Base-by-base conservation (phyloP, 2,888 invertebrate genomes). In the Philereme transversata region DNA sequence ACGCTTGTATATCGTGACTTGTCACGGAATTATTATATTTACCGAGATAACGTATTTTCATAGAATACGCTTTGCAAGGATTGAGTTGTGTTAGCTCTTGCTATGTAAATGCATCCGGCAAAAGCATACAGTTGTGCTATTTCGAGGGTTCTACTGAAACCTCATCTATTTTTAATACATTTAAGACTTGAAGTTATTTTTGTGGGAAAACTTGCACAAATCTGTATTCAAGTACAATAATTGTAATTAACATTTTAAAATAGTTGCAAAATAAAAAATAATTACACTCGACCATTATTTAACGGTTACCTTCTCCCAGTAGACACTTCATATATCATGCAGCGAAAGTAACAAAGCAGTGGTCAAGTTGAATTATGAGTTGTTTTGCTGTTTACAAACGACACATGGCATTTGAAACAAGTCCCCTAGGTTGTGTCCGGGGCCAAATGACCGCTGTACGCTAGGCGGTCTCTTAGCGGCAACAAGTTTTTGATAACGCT, bases 401-500 rank as follows among this genome's bases (percentile, higher is more conserved):
- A 87, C 83, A 85, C 87, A 89, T 84, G 78, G 80, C 75, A 77
- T 81, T 76, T 78, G 79, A 81, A 86, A 82, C 84, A 78, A 83
- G 85, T 86, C 83, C 78, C 81, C 71, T 76, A 79, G 84, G 81
- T 83, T 82, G 81, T 75, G 81, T 80, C 74, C 73, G 74, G 72
- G 76, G 75, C 78, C 78, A 76, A 82, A 69, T 70, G 68, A 62
- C 64, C 67, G 63, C 61, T 78, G 80, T 81, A 76, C 77, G 77
- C 78, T 74, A 81, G 82, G 77, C 78, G 76, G 79, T 77, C 79
- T 79, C 79, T 75, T 77, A 75, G 83, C 83, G 81, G 85, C 84
- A 90, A 89, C 88, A 82, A 88, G 88, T 89, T 89, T 40, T 87
- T 88, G 89, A 90, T 90, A 90, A 88, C 83, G 79, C 81, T 82